Evolutionary conservation across 2,888 invertebrate species (phyloP).

Genomic region (Trissolcus brochymenae): DNA sequence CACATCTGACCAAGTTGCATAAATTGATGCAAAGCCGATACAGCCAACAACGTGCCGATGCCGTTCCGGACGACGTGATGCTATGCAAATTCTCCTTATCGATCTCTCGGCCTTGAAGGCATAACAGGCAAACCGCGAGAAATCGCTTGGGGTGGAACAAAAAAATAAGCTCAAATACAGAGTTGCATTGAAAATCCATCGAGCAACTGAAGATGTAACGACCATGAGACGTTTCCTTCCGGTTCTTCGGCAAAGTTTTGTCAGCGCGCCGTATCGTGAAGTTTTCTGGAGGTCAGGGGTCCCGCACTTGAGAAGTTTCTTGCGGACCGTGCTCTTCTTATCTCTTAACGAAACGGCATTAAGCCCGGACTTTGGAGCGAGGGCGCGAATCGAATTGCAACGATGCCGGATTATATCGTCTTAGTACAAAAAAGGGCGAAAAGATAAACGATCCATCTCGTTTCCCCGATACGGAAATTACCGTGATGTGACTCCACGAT

Average conservation of each 20-base stretch:
- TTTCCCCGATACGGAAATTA: slow-evolving; percentile 56
- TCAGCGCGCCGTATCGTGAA: slow-evolving; percentile 49
- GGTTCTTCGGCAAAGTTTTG: slow-evolving; percentile 49
- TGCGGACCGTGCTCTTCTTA: slow-evolving; percentile 58
- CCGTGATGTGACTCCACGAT: slow-evolving; percentile 36
- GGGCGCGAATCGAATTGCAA: slow-evolving; percentile 57
- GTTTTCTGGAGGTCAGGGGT: slow-evolving; percentile 56
- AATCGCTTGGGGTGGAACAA: neutral
- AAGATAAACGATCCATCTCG: slow-evolving; percentile 52
- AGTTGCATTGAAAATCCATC: slow-evolving; percentile 57
- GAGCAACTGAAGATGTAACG: slow-evolving; percentile 53
- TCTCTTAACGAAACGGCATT: slow-evolving; percentile 58
- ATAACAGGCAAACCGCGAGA: slow-evolving; percentile 6
- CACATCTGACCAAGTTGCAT: slow-evolving; percentile 43
- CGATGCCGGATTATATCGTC: slow-evolving; percentile 54
- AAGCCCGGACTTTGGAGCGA: slow-evolving; percentile 53
- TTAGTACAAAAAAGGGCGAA: slow-evolving; percentile 35
- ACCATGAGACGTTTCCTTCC: slow-evolving; percentile 57
- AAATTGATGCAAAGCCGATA: slow-evolving; percentile 39
- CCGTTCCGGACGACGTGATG: slow-evolving; percentile 42
- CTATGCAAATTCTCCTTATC: slow-evolving; percentile 53
- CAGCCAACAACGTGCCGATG: slow-evolving; percentile 25
- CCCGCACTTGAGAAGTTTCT: slow-evolving; percentile 57
- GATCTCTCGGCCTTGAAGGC: slow-evolving; percentile 47
- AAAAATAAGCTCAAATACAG: slow-evolving; percentile 1